Evolutionary conservation across 2,113 vertebrate species (phyloP), one percentile per base, ranked within the genome.

Genomic region (Macquaria australasica): DNA sequence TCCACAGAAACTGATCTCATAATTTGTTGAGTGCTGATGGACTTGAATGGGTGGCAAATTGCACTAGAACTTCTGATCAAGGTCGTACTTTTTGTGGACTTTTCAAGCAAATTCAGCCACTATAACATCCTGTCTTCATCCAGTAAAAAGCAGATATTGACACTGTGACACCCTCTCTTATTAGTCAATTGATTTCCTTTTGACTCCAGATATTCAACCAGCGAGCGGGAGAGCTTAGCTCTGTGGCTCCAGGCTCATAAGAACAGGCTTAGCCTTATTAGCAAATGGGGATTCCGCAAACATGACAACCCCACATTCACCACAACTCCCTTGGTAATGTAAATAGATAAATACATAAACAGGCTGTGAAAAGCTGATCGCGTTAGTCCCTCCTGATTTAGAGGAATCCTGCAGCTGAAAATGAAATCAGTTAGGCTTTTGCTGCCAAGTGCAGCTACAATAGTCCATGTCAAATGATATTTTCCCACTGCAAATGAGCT

Each of bases 331-430:
- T 77, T 23, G 88, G 89, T 83, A 80, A 59, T 81, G 92, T 94
- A 95, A 95, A 95, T 93, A 93, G 92, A 94, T 93, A 93, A 95
- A 94, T 92, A 94, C 92, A 92, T 92, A 94, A 94, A 94, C 92
- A 93, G 86, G 84, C 90, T 84, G 82, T 79, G 88, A 86, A 90
- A 80, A 56, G 86, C 92, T 87, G 89, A 89, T 92, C 88, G 79
- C 12, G 67, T 89, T 90, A 93, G 88, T 88, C 87, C 89, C 88
- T 55, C 68, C 76, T 91, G 91, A 91, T 90, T 90, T 78, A 70
- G 56, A 53, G 71, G 68, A 85, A 87, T 89, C 87, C 31, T 48
- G 20, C 74, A 1, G 78, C 85, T 88, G 92, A 55, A 90, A 90
- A 88, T 91, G 82, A 94, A 95, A 94, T 93, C 89, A 76, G 84